These are phyloP conservation scores for Zelostemma sp. DNA, from an alignment of 1,140 invertebrate species.

Conservation along the genomic window DNA sequence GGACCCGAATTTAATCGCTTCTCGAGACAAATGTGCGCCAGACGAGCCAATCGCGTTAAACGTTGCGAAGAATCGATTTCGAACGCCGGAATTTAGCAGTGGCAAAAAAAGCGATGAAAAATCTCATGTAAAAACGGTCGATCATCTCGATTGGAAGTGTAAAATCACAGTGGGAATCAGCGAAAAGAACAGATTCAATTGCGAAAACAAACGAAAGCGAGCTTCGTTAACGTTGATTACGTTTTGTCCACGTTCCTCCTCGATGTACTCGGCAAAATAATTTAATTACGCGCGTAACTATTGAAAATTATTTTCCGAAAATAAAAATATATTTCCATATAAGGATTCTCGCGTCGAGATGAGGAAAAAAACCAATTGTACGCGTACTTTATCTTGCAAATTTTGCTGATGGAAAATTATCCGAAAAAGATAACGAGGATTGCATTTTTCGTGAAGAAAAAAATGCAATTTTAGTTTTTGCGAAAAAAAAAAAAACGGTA, in stretches of 20 bases:
- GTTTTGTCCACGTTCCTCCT: constrained; percentile 39
- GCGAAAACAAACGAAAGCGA: constrained; percentile 48
- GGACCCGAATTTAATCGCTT: constrained; percentile 24
- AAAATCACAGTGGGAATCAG: constrained; percentile 44
- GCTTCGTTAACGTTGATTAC: constrained; percentile 52
- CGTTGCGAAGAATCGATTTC: constrained; percentile 28
- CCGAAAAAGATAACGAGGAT: no score
- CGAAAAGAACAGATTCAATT: constrained; percentile 49
- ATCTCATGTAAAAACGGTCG: constrained; percentile 28
- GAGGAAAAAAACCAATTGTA: no score
- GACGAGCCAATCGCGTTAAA: constrained; percentile 36
- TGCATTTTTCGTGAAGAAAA: no score
- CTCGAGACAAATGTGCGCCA: constrained; percentile 19
- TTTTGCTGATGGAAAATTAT: no score
- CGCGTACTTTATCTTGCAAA: no score
- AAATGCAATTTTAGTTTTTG: no score
- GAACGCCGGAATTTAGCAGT: constrained; percentile 4
- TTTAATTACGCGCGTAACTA: constrained; percentile 47
- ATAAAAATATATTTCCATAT: constrained; percentile 34
- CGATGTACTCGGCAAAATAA: constrained; percentile 42
- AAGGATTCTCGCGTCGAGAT: no score
- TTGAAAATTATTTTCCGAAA: constrained; percentile 46
- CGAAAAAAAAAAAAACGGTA: constrained; percentile 8
- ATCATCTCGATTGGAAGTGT: constrained; percentile 43
- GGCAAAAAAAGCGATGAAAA: constrained; percentile 14